Conservation (phyloP, 2,797 vertebrate genomes). For the Spheniscus humboldti region DNA sequence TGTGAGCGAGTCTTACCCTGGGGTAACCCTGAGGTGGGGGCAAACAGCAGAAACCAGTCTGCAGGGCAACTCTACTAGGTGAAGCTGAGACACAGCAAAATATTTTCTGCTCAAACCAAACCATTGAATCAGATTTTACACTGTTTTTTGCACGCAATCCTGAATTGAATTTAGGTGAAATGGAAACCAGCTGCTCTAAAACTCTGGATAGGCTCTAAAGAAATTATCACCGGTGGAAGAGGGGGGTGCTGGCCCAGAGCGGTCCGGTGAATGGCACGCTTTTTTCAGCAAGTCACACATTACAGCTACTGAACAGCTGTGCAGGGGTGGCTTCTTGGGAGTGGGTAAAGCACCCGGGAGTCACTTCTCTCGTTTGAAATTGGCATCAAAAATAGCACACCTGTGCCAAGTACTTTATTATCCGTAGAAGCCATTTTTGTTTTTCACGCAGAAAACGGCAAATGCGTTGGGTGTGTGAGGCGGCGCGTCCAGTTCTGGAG, state of each 20-base stretch:
- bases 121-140: fast-evolving
- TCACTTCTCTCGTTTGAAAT: too few species aligned
- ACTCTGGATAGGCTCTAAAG: fast-evolving
- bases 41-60: fast-evolving
- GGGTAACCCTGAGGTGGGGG: fast-evolving
- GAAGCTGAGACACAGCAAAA: neutral
- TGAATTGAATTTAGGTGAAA: too few species aligned
- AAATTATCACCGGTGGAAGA: too few species aligned
- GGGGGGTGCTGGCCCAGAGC: neutral
- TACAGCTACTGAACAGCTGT: neutral
- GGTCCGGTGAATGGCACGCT: fast-evolving
- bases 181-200: neutral
- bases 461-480: fast-evolving
- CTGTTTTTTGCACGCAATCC: fast-evolving
- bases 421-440: fast-evolving
- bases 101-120: fast-evolving
- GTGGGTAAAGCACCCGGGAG: too few species aligned
- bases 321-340: neutral
- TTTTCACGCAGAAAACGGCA: neutral
- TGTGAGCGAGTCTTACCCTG: fast-evolving
- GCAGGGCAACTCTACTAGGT: fast-evolving
- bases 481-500: fast-evolving
- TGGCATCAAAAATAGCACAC: fast-evolving
- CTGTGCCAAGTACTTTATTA: fast-evolving
- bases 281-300: too few species aligned